Evolutionary conservation across 2,113 vertebrate genomes (phyloP).

Genomic region (Pelecanoides urinatrix): DNA sequence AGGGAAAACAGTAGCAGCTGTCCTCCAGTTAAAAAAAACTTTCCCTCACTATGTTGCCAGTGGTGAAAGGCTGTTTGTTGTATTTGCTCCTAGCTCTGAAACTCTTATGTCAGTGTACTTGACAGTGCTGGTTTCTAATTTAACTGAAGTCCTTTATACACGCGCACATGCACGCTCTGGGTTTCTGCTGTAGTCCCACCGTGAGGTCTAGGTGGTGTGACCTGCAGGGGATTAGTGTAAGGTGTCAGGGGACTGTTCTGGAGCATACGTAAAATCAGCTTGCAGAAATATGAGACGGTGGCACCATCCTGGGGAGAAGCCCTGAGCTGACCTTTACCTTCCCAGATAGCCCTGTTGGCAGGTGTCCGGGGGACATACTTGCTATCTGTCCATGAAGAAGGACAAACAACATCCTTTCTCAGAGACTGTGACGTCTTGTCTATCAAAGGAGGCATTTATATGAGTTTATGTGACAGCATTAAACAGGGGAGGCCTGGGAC

Average conservation of each 20-base stretch:
- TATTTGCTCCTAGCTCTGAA: neutral
- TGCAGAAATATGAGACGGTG: slow-evolving; percentile 28
- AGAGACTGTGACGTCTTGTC: neutral
- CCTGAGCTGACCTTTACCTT: slow-evolving; percentile 33
- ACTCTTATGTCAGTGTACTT: neutral
- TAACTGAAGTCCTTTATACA: neutral
- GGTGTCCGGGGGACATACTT: neutral
- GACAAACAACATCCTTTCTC: neutral
- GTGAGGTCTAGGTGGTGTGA: neutral
- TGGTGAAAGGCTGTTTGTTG: neutral
- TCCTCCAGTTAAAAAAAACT: neutral
- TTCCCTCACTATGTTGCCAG: neutral
- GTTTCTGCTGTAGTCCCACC: neutral
- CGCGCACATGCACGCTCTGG: neutral
- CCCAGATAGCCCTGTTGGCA: slow-evolving; percentile 31
- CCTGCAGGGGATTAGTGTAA: neutral
- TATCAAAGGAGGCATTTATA: neutral
- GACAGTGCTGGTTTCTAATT: neutral
- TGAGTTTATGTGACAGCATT: neutral
- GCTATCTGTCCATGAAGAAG: neutral
- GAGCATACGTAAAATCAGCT: neutral
- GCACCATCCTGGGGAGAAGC: neutral
- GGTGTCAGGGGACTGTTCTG: neutral
- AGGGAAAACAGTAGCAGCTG: neutral
- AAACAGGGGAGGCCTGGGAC: neutral